phyloP scores from a whole-genome alignment of 2,113 vertebrate species.

The Bos indicus region DNA sequence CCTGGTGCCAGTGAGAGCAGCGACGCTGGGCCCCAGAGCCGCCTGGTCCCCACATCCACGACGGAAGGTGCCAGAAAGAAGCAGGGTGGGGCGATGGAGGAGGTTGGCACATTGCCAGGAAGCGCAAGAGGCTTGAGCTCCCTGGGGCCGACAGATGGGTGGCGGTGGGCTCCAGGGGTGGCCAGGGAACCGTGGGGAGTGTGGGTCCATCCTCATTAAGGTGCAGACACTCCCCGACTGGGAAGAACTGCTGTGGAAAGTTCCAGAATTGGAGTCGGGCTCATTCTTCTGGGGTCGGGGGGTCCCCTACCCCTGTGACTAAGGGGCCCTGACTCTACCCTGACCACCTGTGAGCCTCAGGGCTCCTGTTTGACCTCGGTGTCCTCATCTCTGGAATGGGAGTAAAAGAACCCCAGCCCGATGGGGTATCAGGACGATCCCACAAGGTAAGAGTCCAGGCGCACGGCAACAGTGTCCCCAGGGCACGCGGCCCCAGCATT shows the following conservation, averaged over 20 bases:
- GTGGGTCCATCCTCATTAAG: rapidly evolving
- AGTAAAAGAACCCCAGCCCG: rapidly evolving
- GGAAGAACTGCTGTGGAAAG: neutral
- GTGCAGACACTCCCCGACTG: neutral
- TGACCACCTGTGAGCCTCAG: rapidly evolving
- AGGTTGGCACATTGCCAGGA: neutral
- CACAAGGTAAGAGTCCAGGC: rapidly evolving
- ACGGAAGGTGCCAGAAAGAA: neutral
- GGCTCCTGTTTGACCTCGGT: neutral
- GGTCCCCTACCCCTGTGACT: too few species aligned
- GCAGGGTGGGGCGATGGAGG: neutral
- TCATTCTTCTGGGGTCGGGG: rapidly evolving
- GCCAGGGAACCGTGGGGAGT: rapidly evolving
- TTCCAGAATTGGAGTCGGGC: neutral
- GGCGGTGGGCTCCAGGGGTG: rapidly evolving
- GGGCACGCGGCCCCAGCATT: rapidly evolving
- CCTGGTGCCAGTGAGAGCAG: rapidly evolving
- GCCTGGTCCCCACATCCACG: neutral
- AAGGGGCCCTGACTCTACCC: too few species aligned
- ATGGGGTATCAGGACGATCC: rapidly evolving
- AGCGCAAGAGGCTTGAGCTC: rapidly evolving
- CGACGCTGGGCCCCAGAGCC: rapidly evolving
- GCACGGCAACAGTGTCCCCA: rapidly evolving
- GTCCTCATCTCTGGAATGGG: neutral
- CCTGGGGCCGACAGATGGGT: neutral